Evolutionary conservation across 2,797 vertebrate species (phyloP).

Genomic region (Spinibarbus caldwelli): DNA sequence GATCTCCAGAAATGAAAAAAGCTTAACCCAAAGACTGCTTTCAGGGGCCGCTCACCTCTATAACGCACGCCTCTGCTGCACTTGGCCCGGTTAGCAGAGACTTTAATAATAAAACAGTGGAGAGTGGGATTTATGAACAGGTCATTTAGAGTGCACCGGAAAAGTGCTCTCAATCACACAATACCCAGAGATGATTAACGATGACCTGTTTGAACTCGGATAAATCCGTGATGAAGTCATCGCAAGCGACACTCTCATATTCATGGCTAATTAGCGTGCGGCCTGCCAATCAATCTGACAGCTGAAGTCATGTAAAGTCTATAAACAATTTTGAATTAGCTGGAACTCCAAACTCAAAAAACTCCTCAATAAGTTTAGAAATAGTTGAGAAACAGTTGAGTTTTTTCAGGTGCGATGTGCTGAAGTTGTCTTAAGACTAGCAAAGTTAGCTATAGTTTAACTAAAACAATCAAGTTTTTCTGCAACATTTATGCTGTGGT

Average conservation of each 20-base stretch:
- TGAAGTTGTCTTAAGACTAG: background rate
- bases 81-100: conserved; percentile 47
- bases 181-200: conserved; percentile 60
- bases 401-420: background rate
- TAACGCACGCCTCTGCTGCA: conserved; percentile 38
- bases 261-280: conserved; percentile 67
- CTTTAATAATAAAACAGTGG: conserved; percentile 68
- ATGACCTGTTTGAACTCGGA: conserved; percentile 67
- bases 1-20: conserved; percentile 63
- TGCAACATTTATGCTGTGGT: too few species aligned
- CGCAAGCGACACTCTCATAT: conserved; percentile 58
- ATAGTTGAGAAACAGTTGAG: background rate
- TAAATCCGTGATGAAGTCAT: conserved; percentile 62
- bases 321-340: background rate
- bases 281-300: conserved; percentile 67
- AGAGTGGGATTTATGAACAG: conserved; percentile 63
- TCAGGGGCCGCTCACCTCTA: conserved; percentile 48
- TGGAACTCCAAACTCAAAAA: conserved; percentile 15
- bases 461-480: background rate
- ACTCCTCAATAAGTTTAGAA: background rate
- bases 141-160: conserved; percentile 53
- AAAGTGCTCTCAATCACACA: conserved; percentile 54
- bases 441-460: background rate
- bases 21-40: conserved; percentile 52
- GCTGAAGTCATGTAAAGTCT: conserved; percentile 51